Evolutionary conservation across 2,797 vertebrate genomes (phyloP).

Genomic region (Tenualosa ilisha): DNA sequence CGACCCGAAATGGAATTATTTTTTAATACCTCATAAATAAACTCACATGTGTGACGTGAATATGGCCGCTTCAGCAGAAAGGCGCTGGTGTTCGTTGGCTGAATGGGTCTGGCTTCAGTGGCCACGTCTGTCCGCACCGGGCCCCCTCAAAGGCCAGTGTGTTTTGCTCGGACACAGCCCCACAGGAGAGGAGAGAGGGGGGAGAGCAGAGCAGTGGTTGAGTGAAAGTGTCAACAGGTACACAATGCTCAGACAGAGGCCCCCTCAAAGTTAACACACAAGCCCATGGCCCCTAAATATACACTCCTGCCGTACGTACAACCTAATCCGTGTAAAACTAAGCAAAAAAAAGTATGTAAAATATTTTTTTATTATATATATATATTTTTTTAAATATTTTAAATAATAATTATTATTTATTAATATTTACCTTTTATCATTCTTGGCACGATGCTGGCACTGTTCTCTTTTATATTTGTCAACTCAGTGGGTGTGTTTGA

Average conservation of each 20-base stretch:
- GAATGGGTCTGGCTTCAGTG: background rate
- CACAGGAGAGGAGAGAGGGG: background rate
- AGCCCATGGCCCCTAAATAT: background rate
- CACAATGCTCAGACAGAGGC: background rate
- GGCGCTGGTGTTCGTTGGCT: too few relatives aligned
- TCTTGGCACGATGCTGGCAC: too few relatives aligned
- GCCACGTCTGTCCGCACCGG: background rate
- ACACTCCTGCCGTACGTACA: background rate
- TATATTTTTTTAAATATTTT: too few relatives aligned
- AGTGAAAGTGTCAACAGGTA: background rate
- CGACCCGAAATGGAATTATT: background rate
- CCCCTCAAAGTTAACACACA: background rate
- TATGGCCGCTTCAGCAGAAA: background rate
- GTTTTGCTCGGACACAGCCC: background rate
- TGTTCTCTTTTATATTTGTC: too few relatives aligned
- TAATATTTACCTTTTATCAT: too few relatives aligned
- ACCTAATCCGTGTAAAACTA: too few relatives aligned
- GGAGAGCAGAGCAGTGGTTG: background rate
- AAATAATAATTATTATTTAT: too few relatives aligned
- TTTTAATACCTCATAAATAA: conserved; percentile 35
- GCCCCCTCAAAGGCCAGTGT: background rate
- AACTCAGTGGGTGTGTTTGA: too few relatives aligned
- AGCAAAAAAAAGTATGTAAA: too few relatives aligned
- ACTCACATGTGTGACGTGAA: background rate
- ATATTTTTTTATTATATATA: too few relatives aligned